These are phyloP conservation scores for Aurelia aurita complex sp. Pacific DNA, from an alignment of 30 jellyfish, hydroid and myxozoan species.

Conservation along the genomic window DNA sequence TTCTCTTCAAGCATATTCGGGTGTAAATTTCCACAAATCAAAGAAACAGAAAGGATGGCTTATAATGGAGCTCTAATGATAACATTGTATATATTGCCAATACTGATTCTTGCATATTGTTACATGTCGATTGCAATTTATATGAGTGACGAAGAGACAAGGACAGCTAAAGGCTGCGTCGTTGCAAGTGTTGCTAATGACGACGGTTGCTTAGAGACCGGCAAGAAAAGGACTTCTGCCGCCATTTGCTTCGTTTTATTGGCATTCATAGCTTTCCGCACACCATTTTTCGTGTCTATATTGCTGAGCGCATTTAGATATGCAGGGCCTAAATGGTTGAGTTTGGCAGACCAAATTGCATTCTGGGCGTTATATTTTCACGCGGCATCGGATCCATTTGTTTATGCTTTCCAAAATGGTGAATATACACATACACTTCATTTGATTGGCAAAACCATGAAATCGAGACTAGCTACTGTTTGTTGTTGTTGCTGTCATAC, in stretches of 20 bases:
- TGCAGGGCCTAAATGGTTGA: slow-evolving; percentile 45
- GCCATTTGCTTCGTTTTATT: slow-evolving; percentile 9
- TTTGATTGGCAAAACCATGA: slow-evolving; percentile 29
- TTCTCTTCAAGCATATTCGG: slow-evolving; percentile 62
- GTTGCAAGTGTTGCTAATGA: slow-evolving; percentile 61
- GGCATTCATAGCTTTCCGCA: slow-evolving; percentile 42
- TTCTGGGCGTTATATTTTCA: slow-evolving; percentile 82
- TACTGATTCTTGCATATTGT: slow-evolving; percentile 26
- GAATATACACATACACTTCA: slow-evolving; percentile 50
- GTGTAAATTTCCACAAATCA: slow-evolving; percentile 37
- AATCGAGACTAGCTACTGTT: slow-evolving; percentile 19
- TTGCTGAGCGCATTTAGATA: slow-evolving; percentile 20
- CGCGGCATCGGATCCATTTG: slow-evolving; percentile 83
- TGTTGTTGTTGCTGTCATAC: slow-evolving; percentile 50
- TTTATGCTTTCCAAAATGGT: slow-evolving; percentile 73
- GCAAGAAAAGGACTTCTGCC: slow-evolving; percentile 23
- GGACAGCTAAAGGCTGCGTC: slow-evolving; percentile 54
- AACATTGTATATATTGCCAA: slow-evolving; percentile 39
- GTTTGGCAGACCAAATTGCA: slow-evolving; percentile 57
- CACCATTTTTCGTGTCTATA: slow-evolving; percentile 56
- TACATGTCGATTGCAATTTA: slow-evolving; percentile 19
- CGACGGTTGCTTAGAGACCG: slow-evolving; percentile 61
- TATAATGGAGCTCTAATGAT: slow-evolving; percentile 43
- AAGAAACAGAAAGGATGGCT: slow-evolving; percentile 13
- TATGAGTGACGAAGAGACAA: slow-evolving; percentile 37